Conservation (phyloP, 2,888 invertebrate species). For the Protophormia terraenovae region DNA sequence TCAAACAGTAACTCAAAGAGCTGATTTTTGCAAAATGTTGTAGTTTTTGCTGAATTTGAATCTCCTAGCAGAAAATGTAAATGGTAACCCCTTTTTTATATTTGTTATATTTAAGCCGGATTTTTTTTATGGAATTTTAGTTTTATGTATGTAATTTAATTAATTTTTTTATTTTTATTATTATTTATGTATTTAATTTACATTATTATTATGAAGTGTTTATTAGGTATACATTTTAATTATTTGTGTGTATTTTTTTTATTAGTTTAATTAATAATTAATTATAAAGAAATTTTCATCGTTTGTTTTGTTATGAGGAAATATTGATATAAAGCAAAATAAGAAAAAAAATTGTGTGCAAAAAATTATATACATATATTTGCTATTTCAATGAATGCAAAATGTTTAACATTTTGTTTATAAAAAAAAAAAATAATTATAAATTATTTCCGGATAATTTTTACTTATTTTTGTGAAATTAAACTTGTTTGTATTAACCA, state of each 20-base stretch:
- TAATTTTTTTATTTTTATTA: background rate
- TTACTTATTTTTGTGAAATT: too few species aligned
- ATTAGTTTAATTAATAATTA: constrained; percentile 34
- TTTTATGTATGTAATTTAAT: constrained; percentile 18
- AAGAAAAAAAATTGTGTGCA: background rate
- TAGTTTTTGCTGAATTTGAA: constrained; percentile 51
- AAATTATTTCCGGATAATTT: too few species aligned
- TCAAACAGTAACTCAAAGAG: constrained; percentile 9
- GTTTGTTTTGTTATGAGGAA: constrained; percentile 54
- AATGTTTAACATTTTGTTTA: too few species aligned
- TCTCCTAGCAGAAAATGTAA: background rate
- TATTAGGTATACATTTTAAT: background rate
- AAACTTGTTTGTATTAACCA: too few species aligned
- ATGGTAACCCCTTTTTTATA: constrained; percentile 60
- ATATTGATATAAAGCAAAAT: too few species aligned
- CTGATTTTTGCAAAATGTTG: constrained; percentile 46
- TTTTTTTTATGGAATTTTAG: constrained; percentile 39
- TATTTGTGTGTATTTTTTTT: constrained; percentile 17
- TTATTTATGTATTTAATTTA: constrained; percentile 15
- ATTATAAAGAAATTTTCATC: constrained; percentile 62
- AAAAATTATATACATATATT: background rate
- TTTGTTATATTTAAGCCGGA: constrained; percentile 51
- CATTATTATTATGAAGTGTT: constrained; percentile 40
- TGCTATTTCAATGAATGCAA: too few species aligned
- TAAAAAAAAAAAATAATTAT: too few species aligned